These are phyloP conservation scores for Epizoanthus scotinus DNA, from an alignment of 92 coral and sea anemone genomes.

Conservation along the genomic window DNA sequence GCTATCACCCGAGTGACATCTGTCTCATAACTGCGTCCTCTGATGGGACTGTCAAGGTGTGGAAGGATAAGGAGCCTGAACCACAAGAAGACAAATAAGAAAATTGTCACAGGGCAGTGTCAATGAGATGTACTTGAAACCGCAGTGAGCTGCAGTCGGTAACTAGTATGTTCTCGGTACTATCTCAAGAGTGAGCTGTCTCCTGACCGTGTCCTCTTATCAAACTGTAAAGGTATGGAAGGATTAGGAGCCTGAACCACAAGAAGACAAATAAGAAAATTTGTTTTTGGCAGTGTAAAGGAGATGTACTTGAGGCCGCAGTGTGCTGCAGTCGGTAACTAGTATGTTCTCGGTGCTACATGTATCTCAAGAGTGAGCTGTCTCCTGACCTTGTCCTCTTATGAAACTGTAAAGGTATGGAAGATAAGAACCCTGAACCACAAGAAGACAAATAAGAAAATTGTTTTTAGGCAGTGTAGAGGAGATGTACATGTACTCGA, in stretches of 20 bases:
- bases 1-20: constrained; percentile 83
- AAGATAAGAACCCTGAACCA: constrained; percentile 63
- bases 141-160: constrained; percentile 23
- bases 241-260: constrained; percentile 64
- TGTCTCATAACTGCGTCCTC: constrained; percentile 89
- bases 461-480: too few relatives aligned
- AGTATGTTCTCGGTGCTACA: constrained; percentile 58
- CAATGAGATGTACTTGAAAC: too few relatives aligned
- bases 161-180: constrained; percentile 71
- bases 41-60: constrained; percentile 93
- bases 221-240: constrained; percentile 93
- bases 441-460: constrained; percentile 20
- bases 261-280: too few relatives aligned
- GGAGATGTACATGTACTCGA: too few relatives aligned
- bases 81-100: constrained; percentile 34
- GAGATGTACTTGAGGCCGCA: too few relatives aligned
- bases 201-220: constrained; percentile 92
- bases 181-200: constrained; percentile 78
- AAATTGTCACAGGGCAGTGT: too few relatives aligned
- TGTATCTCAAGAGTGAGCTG: too few relatives aligned
- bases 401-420: constrained; percentile 11
- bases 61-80: constrained; percentile 76
- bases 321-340: constrained; percentile 30
- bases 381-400: too few relatives aligned
- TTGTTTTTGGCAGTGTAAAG: too few relatives aligned